These are phyloP conservation scores for Typhlichthys subterraneus DNA, from an alignment of 2,797 vertebrate species.

Conservation along the genomic window DNA sequence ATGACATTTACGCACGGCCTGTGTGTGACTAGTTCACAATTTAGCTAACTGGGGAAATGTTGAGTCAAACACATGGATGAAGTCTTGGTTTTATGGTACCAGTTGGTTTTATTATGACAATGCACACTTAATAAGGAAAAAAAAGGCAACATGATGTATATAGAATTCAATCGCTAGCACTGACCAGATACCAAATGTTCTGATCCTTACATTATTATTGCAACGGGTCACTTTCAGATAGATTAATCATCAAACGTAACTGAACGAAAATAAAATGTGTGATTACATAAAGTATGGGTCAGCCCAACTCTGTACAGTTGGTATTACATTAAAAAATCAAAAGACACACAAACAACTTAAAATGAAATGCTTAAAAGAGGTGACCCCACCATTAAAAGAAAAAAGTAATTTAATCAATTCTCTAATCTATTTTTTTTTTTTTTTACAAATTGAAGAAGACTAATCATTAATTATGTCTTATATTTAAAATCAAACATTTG, in stretches of 20 bases:
- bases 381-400: constrained; percentile 57
- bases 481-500: constrained; percentile 86
- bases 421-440: constrained; percentile 69
- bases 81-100: constrained; percentile 47
- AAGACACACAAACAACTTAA: constrained; percentile 60
- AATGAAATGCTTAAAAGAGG: constrained; percentile 71
- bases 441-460: constrained; percentile 87
- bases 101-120: constrained; percentile 76
- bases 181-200: constrained; percentile 48
- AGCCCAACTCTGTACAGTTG: constrained; percentile 56
- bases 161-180: constrained; percentile 36
- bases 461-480: constrained; percentile 74
- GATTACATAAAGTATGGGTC: constrained; percentile 64
- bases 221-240: constrained; percentile 77
- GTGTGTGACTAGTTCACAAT: neutral
- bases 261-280: constrained; percentile 58
- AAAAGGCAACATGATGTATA: constrained; percentile 40
- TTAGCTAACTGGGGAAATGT: neutral
- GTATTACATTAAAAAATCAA: constrained; percentile 59
- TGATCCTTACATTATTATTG: constrained; percentile 84
- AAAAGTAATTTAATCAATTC: constrained; percentile 62
- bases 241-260: constrained; percentile 63
- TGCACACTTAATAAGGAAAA: constrained; percentile 68
- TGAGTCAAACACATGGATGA: constrained; percentile 32
- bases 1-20: constrained; percentile 7